These are phyloP conservation scores for Himalopsyche tibetana DNA, from an alignment of 2,888 invertebrate species.

Conservation along the genomic window DNA sequence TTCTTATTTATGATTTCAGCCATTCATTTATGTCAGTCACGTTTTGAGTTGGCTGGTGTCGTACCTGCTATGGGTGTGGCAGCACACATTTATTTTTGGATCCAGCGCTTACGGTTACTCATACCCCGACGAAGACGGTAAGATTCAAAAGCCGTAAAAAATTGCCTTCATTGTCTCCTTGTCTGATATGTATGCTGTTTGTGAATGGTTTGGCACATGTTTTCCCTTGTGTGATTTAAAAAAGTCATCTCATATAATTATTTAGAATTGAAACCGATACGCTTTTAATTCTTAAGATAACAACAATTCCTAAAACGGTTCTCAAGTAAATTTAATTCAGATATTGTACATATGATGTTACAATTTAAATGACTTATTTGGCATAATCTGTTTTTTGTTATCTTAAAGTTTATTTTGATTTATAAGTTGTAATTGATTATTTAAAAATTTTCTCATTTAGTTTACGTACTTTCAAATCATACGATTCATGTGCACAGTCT, in stretches of 20 bases:
- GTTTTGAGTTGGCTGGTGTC: conserved; percentile 78
- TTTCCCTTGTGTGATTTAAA: not conserved
- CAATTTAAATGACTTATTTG: not conserved
- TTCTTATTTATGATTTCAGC: conserved; percentile 71
- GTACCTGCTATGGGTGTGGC: conserved; percentile 78
- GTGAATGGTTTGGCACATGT: conserved; percentile 30
- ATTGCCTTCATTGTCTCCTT: conserved; percentile 3
- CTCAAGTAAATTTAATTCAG: not conserved
- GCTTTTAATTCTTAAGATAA: conserved; percentile 1
- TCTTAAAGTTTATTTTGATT: not conserved
- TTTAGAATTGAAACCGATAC: not conserved
- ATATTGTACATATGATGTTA: not conserved
- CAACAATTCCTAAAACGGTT: not conserved
- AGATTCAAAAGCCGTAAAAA: conserved; percentile 42
- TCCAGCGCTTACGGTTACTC: conserved; percentile 74
- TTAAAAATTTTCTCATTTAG: not conserved
- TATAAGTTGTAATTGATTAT: not conserved
- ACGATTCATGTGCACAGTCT: not conserved
- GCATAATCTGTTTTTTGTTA: not conserved
- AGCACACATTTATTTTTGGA: conserved; percentile 75
- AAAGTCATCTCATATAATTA: conserved; percentile 15
- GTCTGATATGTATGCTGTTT: conserved; percentile 31
- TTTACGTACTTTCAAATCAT: conserved; percentile 2
- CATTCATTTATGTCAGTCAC: conserved; percentile 77
- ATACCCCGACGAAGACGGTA: conserved; percentile 68